Base-by-base conservation (phyloP, 2,888 invertebrate genomes). In the Mystacides longicornis region DNA sequence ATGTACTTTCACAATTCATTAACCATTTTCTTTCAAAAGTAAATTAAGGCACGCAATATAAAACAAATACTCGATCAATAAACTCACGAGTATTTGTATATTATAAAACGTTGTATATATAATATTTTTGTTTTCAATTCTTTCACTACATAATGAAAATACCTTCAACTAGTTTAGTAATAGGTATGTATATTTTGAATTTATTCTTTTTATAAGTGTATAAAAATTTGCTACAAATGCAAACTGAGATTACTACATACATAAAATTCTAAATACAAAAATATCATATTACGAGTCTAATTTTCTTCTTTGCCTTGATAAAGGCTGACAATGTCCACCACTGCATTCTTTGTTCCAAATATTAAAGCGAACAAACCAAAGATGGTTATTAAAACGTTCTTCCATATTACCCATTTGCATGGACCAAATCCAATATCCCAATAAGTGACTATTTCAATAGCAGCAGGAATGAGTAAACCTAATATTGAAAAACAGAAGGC, bases 401-500 rank as follows among this genome's bases (percentile, higher is more conserved):
- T 95, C 74, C 86, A 77, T 23, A 90, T 74, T 11, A 88, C 79
- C 81, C 86, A 90, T 63, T 86, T 80, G 62, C 70, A 79, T 46
- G 75, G 72, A 4, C 90, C 90, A 59, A 87, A 89, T 42, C 90
- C 90, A 61, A 83, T 81, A 55, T 91, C 85, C 91, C 93, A 93
- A 69, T 82, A 89, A 0, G 90, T 90, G 59, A 93, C 78, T 3
- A 89, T 80, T 74, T 95, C 93, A 60, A 96, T 87, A 57, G 89
- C 77, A 2, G 81, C 89, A 1, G 96, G 96, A 50, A 90, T 84
- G 54, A 95, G 83, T 31, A 96, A 83, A 16, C 95, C 95, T 20
- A 96, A 81, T 62, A 93, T 86, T 7, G 94, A 93, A 69, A 93
- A 93, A 67, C 93, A 93, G 67, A 95, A 87, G 45, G 95, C 93